These are phyloP conservation scores for Tachysurus fulvidraco DNA, from an alignment of 2,113 vertebrate species.

Conservation along the genomic window DNA sequence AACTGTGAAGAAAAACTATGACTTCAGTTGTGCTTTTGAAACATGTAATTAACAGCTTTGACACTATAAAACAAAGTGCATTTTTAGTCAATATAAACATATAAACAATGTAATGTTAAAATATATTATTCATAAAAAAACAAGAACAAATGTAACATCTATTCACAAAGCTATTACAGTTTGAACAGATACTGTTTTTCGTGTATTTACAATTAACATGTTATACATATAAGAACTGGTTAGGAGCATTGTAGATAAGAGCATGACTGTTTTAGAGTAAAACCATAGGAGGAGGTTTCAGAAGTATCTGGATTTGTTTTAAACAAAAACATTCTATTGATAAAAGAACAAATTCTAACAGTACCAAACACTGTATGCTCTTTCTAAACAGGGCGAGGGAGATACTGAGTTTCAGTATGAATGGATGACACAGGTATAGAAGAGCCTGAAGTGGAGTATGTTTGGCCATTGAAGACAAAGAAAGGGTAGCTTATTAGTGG, in stretches of 20 bases:
- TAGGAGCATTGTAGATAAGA: not conserved
- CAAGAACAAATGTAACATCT: slow-evolving; percentile 6
- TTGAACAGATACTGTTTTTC: slow-evolving; percentile 14
- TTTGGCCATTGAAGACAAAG: slow-evolving; percentile 53
- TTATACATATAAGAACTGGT: not conserved
- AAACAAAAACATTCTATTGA: not conserved
- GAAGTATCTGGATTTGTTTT: not conserved
- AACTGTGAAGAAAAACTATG: not conserved
- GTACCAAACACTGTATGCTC: slow-evolving; percentile 6
- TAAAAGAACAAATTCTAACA: not conserved
- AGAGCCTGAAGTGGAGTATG: slow-evolving; percentile 49
- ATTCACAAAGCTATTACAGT: slow-evolving; percentile 34
- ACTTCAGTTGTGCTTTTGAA: not conserved
- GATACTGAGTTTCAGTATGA: slow-evolving; percentile 34
- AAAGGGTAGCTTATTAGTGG: slow-evolving; percentile 49
- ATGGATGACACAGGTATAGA: not conserved
- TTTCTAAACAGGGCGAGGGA: slow-evolving; percentile 39
- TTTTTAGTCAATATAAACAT: not conserved
- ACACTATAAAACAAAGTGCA: slow-evolving; percentile 22
- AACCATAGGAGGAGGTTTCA: not conserved
- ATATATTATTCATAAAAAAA: slow-evolving; percentile 28
- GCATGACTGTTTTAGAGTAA: not conserved
- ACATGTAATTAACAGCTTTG: slow-evolving; percentile 8
- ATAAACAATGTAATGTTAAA: slow-evolving; percentile 30
- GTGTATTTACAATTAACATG: slow-evolving; percentile 14